Conservation (phyloP, 2,797 vertebrate genomes). For the Thamnophis elegans region DNA sequence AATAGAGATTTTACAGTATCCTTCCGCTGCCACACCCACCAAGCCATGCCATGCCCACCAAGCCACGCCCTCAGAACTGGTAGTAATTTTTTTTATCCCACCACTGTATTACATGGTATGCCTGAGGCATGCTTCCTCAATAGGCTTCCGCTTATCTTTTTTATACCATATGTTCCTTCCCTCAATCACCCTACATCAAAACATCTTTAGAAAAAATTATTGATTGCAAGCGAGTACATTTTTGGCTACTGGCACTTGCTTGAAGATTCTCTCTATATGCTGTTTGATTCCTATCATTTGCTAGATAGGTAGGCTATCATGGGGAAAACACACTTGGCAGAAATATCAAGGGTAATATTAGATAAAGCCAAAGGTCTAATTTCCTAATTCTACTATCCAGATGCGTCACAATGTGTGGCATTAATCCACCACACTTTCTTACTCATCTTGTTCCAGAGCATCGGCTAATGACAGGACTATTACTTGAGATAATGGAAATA, state of each 20-base stretch:
- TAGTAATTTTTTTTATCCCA: no score
- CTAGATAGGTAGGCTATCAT: not conserved
- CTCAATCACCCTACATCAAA: not conserved
- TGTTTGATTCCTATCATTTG: not conserved
- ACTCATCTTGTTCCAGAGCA: not conserved
- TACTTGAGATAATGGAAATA: not conserved
- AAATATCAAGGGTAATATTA: not conserved
- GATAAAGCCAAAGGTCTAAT: not conserved
- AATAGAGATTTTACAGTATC: no score
- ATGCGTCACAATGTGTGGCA: not conserved
- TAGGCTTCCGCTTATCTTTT: not conserved
- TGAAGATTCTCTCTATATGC: not conserved
- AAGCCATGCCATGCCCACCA: no score
- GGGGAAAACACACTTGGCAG: not conserved
- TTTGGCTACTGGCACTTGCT: not conserved
- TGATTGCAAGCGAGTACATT: not conserved
- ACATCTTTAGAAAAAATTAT: not conserved
- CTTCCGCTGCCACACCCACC: no score
- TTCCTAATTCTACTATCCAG: not conserved
- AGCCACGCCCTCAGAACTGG: no score
- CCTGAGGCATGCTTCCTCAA: not conserved
- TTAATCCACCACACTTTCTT: not conserved
- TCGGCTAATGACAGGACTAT: not conserved
- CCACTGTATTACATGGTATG: not conserved
- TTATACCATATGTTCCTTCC: not conserved